Percentiles rank a stretch among this genome's conserved stretches.
Evolutionary conservation across 1,140 invertebrate genomes (phyloP).

Genomic region (Grapholita molesta): DNA sequence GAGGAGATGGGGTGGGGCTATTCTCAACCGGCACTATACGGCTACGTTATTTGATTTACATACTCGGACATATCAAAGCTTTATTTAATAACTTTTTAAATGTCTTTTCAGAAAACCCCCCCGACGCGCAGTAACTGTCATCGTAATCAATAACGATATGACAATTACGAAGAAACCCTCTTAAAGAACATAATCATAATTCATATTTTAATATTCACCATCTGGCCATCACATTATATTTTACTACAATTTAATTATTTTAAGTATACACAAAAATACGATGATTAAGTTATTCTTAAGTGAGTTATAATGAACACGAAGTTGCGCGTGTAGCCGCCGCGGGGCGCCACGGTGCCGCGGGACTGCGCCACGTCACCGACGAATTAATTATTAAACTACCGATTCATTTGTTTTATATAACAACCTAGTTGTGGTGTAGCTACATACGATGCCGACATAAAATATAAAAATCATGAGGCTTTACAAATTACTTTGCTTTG

Average conservation of each 20-base stretch:
- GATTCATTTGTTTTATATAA: slow-evolving; percentile 14
- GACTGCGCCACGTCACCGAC: slow-evolving; percentile 33
- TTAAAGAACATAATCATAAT: neutral
- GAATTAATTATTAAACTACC: slow-evolving; percentile 41
- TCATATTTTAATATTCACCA: slow-evolving; percentile 14
- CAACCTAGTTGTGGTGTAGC: neutral
- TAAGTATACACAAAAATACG: slow-evolving; percentile 14
- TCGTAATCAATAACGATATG: neutral
- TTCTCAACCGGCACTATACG: too few species aligned
- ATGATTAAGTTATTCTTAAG: slow-evolving; percentile 40
- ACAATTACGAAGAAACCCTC: neutral
- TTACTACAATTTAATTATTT: slow-evolving; percentile 30
- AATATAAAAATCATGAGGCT: too few species aligned
- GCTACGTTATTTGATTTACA: too few species aligned
- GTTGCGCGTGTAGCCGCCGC: slow-evolving; percentile 30
- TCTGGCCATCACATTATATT: slow-evolving; percentile 24
- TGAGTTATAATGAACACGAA: slow-evolving; percentile 36
- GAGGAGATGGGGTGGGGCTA: too few species aligned
- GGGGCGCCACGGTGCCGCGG: slow-evolving; percentile 35
- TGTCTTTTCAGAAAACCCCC: neutral
- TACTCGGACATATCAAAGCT: too few species aligned
- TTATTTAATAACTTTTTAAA: neutral
- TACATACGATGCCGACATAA: too few species aligned
- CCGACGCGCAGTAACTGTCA: neutral
- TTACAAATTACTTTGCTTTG: too few species aligned